Evolutionary conservation across 1,140 invertebrate species (phyloP).

Genomic region (Temnothorax nylanderi): DNA sequence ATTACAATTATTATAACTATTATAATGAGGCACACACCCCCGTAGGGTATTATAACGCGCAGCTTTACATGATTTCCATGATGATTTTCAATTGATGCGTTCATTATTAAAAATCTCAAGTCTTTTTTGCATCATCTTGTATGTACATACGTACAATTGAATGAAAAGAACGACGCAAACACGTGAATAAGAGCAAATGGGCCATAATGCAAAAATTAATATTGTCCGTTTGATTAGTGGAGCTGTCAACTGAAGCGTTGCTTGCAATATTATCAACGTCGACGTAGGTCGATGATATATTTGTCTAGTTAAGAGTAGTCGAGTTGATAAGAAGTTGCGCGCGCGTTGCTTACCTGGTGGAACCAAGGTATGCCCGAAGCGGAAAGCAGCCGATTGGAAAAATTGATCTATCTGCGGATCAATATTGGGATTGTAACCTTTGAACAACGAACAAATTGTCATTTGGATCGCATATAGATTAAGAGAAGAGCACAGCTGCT

Average conservation of each 20-base stretch:
- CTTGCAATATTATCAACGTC: neutral
- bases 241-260: neutral
- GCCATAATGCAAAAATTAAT: neutral
- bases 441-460: conserved; percentile 22
- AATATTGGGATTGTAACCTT: conserved; percentile 87
- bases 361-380: conserved; percentile 89
- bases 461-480: conserved; percentile 6
- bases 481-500: too few relatives aligned
- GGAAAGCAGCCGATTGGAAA: conserved; percentile 90
- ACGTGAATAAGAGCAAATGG: conserved; percentile 1
- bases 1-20: neutral
- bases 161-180: neutral
- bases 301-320: too few relatives aligned
- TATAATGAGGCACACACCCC: neutral
- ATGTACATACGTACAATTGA: neutral
- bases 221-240: neutral
- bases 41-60: neutral
- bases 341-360: conserved; percentile 81
- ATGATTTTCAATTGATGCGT: neutral
- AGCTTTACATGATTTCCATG: neutral
- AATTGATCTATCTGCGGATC: conserved; percentile 90
- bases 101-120: too few relatives aligned
- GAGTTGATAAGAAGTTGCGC: neutral
- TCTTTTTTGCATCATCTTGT: neutral
- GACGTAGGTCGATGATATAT: too few relatives aligned